Evolutionary conservation across 1,140 invertebrate genomes (phyloP).

Genomic region (Ptiloglossa arizonensis): DNA sequence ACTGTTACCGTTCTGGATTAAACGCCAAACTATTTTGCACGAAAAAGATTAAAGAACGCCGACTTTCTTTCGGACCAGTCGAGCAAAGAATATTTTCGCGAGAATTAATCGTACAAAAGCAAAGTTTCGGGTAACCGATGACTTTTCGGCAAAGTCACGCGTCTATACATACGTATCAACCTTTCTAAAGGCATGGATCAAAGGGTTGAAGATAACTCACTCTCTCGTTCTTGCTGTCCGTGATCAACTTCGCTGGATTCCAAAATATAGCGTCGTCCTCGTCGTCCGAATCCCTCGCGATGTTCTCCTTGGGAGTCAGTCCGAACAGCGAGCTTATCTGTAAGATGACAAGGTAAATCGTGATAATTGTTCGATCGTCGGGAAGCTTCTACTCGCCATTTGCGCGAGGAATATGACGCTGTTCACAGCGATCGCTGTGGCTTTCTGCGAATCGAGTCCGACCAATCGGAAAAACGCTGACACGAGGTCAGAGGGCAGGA

Average conservation of each 20-base stretch:
- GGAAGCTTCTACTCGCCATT: conserved; percentile 83
- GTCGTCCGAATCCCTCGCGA: conserved; percentile 31
- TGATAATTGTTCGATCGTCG: neutral
- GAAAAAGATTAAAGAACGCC: no score
- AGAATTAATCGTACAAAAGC: no score
- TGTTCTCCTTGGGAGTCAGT: conserved; percentile 59
- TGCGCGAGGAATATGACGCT: conserved; percentile 91
- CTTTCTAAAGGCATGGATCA: no score
- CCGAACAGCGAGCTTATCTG: conserved; percentile 75
- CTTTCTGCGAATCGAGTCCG: conserved; percentile 87
- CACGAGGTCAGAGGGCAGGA: conserved; percentile 79
- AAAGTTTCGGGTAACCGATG: no score
- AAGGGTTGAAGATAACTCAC: conserved; percentile 63
- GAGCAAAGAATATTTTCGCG: no score
- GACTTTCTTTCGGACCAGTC: no score
- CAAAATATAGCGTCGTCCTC: conserved; percentile 12
- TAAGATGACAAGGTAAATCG: neutral
- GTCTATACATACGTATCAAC: no score
- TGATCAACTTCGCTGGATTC: conserved; percentile 66
- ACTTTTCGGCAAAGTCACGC: no score
- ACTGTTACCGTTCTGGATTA: no score
- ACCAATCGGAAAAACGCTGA: conserved; percentile 87
- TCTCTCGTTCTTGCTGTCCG: conserved; percentile 69
- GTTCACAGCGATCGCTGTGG: conserved; percentile 90
- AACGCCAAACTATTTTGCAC: no score